Evolutionary conservation across 2,113 vertebrate genomes (phyloP).

Genomic region (Vulpes lagopus): DNA sequence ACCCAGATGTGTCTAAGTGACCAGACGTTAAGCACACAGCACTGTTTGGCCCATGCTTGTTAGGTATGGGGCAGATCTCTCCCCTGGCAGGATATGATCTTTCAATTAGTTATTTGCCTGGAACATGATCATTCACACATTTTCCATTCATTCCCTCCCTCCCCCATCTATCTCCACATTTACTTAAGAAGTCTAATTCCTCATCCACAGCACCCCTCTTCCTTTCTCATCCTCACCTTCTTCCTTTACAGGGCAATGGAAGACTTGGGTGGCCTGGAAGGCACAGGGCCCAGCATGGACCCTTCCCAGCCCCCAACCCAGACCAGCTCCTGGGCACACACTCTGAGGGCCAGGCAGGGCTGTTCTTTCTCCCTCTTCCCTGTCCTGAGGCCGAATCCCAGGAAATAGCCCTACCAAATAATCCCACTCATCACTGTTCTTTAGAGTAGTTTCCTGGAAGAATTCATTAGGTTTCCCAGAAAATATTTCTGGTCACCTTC

Average conservation of each 20-base stretch:
- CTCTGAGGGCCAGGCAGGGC: not conserved
- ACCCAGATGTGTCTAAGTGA: not conserved
- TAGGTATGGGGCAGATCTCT: not conserved
- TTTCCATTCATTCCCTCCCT: not conserved
- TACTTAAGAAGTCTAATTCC: not conserved
- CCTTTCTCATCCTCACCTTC: not conserved
- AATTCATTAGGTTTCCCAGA: constrained; percentile 1
- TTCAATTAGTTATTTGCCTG: not conserved
- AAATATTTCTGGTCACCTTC: not conserved
- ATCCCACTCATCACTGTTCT: not conserved
- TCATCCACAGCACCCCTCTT: not conserved
- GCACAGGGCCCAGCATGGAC: rapidly evolving
- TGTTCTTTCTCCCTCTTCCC: not conserved
- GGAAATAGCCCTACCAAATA: not conserved
- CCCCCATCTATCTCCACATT: not conserved
- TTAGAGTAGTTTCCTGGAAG: constrained; percentile 31
- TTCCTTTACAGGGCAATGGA: not conserved
- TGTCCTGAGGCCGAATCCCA: not conserved
- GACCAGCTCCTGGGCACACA: not conserved
- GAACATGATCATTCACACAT: not conserved
- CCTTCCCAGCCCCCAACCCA: not conserved
- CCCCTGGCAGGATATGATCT: not conserved
- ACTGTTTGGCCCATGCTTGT: not conserved
- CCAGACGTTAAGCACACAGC: not conserved
- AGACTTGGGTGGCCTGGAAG: not conserved